Percentiles rank a stretch among this genome's conserved stretches.
These are phyloP conservation scores for Salvelinus namaycush DNA, from an alignment of 2,113 vertebrate species.

Conservation along the genomic window DNA sequence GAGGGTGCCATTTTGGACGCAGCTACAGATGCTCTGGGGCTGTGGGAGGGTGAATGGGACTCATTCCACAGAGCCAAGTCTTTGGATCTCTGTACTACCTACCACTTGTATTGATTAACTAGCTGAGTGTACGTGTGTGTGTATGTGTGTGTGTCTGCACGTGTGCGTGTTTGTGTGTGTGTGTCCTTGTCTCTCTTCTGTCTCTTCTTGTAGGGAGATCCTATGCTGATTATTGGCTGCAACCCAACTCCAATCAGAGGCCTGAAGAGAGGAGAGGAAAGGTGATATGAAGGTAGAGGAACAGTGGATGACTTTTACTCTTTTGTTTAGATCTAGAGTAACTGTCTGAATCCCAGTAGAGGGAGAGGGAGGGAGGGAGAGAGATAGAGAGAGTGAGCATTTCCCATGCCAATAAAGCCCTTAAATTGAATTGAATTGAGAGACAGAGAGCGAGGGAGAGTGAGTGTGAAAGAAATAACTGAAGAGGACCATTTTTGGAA, in stretches of 20 bases:
- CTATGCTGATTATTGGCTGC: background rate
- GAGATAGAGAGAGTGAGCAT: background rate
- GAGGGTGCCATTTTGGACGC: constrained; percentile 46
- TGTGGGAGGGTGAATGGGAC: constrained; percentile 46
- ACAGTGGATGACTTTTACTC: background rate
- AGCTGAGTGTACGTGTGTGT: background rate
- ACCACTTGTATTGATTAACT: constrained; percentile 27
- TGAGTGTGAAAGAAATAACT: constrained; percentile 1
- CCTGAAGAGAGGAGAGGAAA: too few relatives aligned
- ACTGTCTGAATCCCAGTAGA: constrained; percentile 3
- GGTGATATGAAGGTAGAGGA: background rate
- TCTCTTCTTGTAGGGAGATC: background rate
- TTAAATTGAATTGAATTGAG: too few relatives aligned
- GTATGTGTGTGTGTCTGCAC: background rate
- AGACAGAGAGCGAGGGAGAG: background rate
- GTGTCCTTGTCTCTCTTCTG: background rate
- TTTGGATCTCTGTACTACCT: constrained; percentile 26
- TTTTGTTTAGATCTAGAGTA: background rate
- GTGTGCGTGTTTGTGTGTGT: constrained; percentile 11
- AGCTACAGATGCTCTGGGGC: constrained; percentile 60
- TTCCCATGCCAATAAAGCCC: too few relatives aligned
- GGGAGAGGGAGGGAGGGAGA: background rate
- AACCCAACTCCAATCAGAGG: background rate
- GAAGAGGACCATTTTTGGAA: constrained; percentile 21
- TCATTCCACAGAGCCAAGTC: constrained; percentile 29